These are phyloP conservation scores for Myathropa florea DNA, from an alignment of 2,888 invertebrate species.

Conservation along the genomic window DNA sequence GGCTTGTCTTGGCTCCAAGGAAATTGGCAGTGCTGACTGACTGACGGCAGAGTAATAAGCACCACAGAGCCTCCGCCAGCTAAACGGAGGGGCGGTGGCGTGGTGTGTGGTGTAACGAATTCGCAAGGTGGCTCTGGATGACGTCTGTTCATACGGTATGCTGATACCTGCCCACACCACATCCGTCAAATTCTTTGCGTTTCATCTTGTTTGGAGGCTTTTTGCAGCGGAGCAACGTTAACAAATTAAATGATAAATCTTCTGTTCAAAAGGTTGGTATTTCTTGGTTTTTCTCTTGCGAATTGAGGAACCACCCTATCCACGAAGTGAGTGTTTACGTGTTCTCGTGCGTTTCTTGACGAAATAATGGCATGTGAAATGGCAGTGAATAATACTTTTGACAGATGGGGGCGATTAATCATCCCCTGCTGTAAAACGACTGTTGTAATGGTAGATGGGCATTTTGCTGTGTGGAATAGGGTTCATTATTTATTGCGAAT, in stretches of 20 bases:
- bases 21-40: constrained; percentile 16
- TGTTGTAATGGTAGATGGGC: constrained; percentile 11
- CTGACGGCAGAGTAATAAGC: constrained; percentile 1
- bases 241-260: constrained; percentile 64
- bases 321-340: constrained; percentile 30
- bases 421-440: constrained; percentile 38
- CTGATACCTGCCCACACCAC: constrained; percentile 42
- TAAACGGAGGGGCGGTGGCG: neutral
- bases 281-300: constrained; percentile 24
- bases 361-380: constrained; percentile 60
- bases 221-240: constrained; percentile 29
- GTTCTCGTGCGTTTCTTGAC: constrained; percentile 35
- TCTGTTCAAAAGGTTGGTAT: constrained; percentile 42
- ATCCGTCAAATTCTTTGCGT: constrained; percentile 31
- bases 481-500: constrained; percentile 58
- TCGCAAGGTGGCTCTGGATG: constrained; percentile 24
- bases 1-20: neutral
- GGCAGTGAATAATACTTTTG: constrained; percentile 62
- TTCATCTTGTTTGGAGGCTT: constrained; percentile 21
- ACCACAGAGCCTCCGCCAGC: neutral
- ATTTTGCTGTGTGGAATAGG: constrained; percentile 42
- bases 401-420: constrained; percentile 62
- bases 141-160: constrained; percentile 42
- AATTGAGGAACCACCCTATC: constrained; percentile 24
- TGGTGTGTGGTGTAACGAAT: neutral